A percentile compares a stretch with the other conserved stretches of the same genome.
These are phyloP conservation scores for Argentina silus DNA, from an alignment of 2,797 vertebrate genomes.

Conservation along the genomic window DNA sequence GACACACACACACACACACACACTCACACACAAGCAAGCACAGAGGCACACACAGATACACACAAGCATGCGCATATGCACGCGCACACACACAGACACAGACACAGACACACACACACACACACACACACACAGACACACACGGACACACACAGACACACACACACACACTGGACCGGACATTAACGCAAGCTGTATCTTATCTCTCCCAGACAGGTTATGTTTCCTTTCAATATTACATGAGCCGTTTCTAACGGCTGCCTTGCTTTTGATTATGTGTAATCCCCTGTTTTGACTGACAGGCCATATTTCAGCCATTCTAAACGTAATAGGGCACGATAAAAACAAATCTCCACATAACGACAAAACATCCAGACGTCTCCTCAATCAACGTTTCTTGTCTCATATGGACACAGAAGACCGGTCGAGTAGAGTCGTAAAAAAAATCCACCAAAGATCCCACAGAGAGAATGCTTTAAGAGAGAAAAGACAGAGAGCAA, in stretches of 20 bases:
- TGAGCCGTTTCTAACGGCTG: conserved; percentile 45
- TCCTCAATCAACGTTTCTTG: conserved; percentile 25
- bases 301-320: conserved; percentile 28
- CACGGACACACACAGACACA: conserved; percentile 6
- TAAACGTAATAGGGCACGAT: conserved; percentile 34
- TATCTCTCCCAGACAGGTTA: conserved; percentile 54
- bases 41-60: conserved; percentile 5
- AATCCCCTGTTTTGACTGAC: conserved; percentile 15
- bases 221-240: conserved; percentile 56
- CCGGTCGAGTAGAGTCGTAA: background rate
- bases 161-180: conserved; percentile 14
- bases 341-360: conserved; percentile 25
- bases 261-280: conserved; percentile 35
- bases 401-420: background rate
- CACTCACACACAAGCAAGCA: conserved; percentile 5
- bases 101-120: conserved; percentile 8
- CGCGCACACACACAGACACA: conserved; percentile 16
- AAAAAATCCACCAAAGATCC: background rate
- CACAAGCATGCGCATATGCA: conserved; percentile 2
- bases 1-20: conserved; percentile 27
- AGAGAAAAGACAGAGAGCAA: background rate
- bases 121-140: background rate
- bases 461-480: background rate
- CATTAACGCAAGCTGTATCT: conserved; percentile 34
- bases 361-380: conserved; percentile 13